These are phyloP conservation scores for Pholis gunnellus DNA, from an alignment of 2,113 vertebrate species.

Conservation along the genomic window DNA sequence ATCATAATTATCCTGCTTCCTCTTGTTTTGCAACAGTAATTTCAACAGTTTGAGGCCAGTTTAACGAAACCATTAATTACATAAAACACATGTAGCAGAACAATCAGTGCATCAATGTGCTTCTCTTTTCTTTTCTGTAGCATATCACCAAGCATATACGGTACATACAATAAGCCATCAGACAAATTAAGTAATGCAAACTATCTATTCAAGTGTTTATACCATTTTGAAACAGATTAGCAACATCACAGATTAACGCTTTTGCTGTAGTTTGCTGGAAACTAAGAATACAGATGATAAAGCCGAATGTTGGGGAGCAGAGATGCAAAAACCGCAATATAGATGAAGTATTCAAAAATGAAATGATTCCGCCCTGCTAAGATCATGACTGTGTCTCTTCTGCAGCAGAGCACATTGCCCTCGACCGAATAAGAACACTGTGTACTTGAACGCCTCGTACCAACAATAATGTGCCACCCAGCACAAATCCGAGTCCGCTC, in stretches of 20 bases:
- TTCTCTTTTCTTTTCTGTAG: background rate
- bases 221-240: background rate
- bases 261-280: background rate
- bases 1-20: background rate
- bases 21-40: background rate
- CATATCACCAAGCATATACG: background rate
- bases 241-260: background rate
- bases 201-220: background rate
- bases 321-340: background rate
- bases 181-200: background rate
- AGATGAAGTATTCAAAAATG: conserved; percentile 2
- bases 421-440: background rate
- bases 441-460: conserved; percentile 12
- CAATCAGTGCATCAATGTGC: background rate
- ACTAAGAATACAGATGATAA: background rate
- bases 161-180: background rate
- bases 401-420: background rate
- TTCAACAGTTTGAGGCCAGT: background rate
- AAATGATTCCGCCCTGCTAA: background rate
- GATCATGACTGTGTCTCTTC: background rate
- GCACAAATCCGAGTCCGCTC: background rate
- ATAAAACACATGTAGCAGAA: background rate
- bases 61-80: background rate
- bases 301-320: background rate
- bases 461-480: background rate